Percentiles rank a stretch among this genome's conserved stretches.
Conservation (phyloP, 2,113 vertebrate species). For the Himantopus leucocephalus region DNA sequence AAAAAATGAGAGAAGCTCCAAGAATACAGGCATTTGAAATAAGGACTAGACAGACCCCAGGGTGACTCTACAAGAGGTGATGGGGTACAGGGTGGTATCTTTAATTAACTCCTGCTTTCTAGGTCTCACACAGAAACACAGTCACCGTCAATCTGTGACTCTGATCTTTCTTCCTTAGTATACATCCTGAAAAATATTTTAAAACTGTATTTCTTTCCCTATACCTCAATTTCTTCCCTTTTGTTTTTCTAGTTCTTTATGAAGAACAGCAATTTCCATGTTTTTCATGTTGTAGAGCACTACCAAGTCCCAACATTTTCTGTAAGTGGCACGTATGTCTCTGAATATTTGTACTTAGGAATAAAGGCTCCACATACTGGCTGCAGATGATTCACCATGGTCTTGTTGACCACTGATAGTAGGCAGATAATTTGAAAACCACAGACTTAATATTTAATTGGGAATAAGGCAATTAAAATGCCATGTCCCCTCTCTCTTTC, state of each 20-base stretch:
- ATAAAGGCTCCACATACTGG: not conserved
- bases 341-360: not conserved
- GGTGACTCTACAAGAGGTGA: not conserved
- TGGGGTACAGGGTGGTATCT: not conserved
- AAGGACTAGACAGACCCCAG: not conserved
- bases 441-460: not conserved
- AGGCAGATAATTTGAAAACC: not conserved
- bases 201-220: not conserved
- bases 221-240: not conserved
- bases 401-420: not conserved
- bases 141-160: not conserved
- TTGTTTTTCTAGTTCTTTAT: not conserved
- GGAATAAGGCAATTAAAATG: not conserved
- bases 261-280: not conserved
- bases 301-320: not conserved
- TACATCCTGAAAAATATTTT: not conserved
- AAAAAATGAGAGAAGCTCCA: not conserved
- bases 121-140: not conserved
- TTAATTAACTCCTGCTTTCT: not conserved
- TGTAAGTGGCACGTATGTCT: accelerated
- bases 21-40: not conserved
- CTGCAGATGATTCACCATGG: not conserved
- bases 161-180: not conserved
- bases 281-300: not conserved
- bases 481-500: not conserved